Evolutionary conservation across 2,113 vertebrate genomes (phyloP), one percentile per base, ranked within the genome.

Genomic region (Festucalex cinctus): DNA sequence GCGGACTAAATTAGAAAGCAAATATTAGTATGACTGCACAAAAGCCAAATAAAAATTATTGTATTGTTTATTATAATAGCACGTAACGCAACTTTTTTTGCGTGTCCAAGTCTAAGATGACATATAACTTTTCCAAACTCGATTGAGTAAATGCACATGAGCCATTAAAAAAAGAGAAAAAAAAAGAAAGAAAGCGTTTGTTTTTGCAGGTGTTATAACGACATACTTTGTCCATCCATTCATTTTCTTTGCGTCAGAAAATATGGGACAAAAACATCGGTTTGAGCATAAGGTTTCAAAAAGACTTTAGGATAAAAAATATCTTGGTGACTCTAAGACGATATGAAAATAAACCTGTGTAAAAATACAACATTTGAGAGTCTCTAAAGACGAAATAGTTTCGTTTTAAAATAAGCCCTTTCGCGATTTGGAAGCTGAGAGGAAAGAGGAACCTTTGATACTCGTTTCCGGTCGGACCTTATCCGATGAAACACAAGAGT

Each of bases 391-490:
- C 37, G 36, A 59, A 59, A 59, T 10, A 3, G 7, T 59, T 41
- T 2, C 16, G 22, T 39, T 62, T 26, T 43, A 14, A 13, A 41
- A 22, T 3, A 61, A 44, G 20, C 20, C 16, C 56, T 57, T 3
- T 9, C 8, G 1, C 56, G 7, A 35, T 35, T 17, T 35, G 9
- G 32, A 57, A 3, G 54, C 16, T 13, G 37, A 41, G 5, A 24
- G 12, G 10, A 43, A 26, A 88, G 86, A 86, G 4, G 0, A 5
- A 76, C 44, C 59, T 58, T 44, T 66, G 32, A 20, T 51, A 2
- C 1, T 2, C 2, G 63, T 75, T 83, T 77, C 78, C 54, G 0
- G 4, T 76, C 85, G 90, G 85, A 85, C 73, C 57, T 9, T 19
- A 54, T 67, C 78, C 26, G 10, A 67, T 73, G 89, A 69, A 24